phyloP scores from a whole-genome alignment of 2,888 invertebrate genomes.

The Hoplodrina blanda region DNA sequence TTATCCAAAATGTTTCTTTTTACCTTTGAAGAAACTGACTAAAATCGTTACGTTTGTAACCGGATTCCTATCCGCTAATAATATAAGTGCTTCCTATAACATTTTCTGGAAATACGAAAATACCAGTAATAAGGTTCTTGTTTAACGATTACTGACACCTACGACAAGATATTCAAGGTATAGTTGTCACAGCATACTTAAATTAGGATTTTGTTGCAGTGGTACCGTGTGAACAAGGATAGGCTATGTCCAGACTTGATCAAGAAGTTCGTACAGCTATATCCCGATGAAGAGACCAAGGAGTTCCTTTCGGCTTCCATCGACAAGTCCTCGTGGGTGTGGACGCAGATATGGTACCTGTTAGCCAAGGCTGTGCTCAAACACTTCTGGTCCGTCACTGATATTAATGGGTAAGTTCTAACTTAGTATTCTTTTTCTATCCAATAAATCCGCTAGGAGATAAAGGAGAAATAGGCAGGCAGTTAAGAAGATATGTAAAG shows the following conservation, averaged over 20 bases:
- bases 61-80: neutral
- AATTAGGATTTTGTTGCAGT: constrained; percentile 88
- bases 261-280: constrained; percentile 92
- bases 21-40: too few relatives aligned
- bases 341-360: constrained; percentile 97
- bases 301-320: constrained; percentile 93
- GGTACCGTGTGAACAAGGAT: constrained; percentile 93
- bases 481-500: neutral
- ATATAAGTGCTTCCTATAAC: neutral
- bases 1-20: too few relatives aligned
- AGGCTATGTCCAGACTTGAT: constrained; percentile 89
- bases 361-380: constrained; percentile 96
- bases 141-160: neutral
- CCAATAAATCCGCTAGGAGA: neutral
- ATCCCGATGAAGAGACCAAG: constrained; percentile 93
- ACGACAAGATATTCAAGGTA: neutral
- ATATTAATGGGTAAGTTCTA: constrained; percentile 96
- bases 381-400: constrained; percentile 98
- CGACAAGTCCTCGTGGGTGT: constrained; percentile 95
- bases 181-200: neutral
- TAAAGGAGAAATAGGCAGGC: neutral
- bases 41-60: too few relatives aligned
- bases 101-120: neutral
- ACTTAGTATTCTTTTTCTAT: neutral
- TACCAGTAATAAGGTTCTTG: neutral